Evolutionary conservation across 2,888 invertebrate genomes (phyloP), one percentile per base, ranked within the genome.

Genomic region (Rhaphigaster nebulosa): DNA sequence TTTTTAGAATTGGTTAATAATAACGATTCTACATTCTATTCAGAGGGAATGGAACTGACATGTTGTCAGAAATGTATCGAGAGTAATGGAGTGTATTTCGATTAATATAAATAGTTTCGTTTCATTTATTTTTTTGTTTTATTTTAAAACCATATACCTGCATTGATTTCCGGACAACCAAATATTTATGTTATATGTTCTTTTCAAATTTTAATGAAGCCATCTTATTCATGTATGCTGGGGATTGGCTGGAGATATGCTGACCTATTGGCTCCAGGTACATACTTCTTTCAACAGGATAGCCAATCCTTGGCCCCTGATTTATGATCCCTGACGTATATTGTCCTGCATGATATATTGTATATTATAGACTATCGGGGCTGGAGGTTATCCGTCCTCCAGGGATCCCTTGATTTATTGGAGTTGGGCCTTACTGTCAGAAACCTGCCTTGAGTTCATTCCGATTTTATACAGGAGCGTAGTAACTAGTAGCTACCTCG

Each of bases 261-360:
- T n/a, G 80, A 41, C 80, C 80, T 80, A 41, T 65, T 65, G 70
- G 29, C 70, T 45, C 38, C 45, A 50, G 84, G 41, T 84, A 45
- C 45, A 50, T 84, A 84, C 84, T 84, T 84, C 84, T 84, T 84
- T 41, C n/a, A 84, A 50, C n/a, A 84, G 88, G 45, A 41, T 45
- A 88, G 70, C 88, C 88, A 60, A 65, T 88, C 88, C 88, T 38
- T 54, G 56, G 54, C 4, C 6, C n/a, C 88, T 91, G 91, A 91
- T 91, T 91, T 91, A 91, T 90, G 70, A 76, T 60, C 88, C 87
- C 38, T 90, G 91, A 91, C 91, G 90, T 91, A 90, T 91, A 91
- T 91, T 91, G 91, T 91, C 91, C 91, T 87, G 80, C 76, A 90
- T 91, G 91, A 91, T 91, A 90, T 91, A 91, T 91, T 91, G 90